A percentile compares a stretch with the other conserved stretches of the same genome.
These are phyloP conservation scores for Anoplopoma fimbria DNA, from an alignment of 2,113 vertebrate species.

Conservation along the genomic window DNA sequence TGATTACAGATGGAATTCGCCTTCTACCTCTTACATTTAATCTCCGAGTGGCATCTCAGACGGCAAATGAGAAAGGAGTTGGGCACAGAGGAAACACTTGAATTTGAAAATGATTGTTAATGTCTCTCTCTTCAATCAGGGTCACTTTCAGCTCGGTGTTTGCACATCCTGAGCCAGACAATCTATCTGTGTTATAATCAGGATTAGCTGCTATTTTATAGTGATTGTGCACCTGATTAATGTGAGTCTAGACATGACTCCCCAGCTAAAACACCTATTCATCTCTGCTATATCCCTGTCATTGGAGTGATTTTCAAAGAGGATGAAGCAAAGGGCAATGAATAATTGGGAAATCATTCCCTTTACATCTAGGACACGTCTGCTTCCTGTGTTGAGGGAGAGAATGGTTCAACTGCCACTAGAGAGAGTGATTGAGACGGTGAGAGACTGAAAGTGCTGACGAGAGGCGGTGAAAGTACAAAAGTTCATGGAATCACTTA, in stretches of 20 bases:
- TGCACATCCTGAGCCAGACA: slow-evolving; percentile 33
- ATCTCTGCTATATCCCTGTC: slow-evolving; percentile 28
- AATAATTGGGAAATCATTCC: slow-evolving; percentile 55
- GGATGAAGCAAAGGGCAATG: slow-evolving; percentile 4
- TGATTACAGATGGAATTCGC: slow-evolving; percentile 69
- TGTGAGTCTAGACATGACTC: slow-evolving; percentile 33
- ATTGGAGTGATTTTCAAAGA: slow-evolving; percentile 17
- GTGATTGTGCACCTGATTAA: slow-evolving; percentile 58
- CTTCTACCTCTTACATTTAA: slow-evolving; percentile 55
- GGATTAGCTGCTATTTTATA: slow-evolving; percentile 46
- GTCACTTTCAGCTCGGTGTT: slow-evolving; percentile 40
- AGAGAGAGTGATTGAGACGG: slow-evolving; percentile 15
- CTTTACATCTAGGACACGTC: slow-evolving; percentile 27
- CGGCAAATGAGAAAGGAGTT: slow-evolving; percentile 62
- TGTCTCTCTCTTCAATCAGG: slow-evolving; percentile 34
- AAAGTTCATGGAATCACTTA: slow-evolving; percentile 69
- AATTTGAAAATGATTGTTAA: slow-evolving; percentile 51
- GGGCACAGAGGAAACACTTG: slow-evolving; percentile 61
- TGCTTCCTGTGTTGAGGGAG: slow-evolving; percentile 20
- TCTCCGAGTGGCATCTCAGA: slow-evolving; percentile 60
- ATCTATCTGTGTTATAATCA: slow-evolving; percentile 41
- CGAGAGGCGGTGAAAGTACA: slow-evolving; percentile 13
- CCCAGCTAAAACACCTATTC: slow-evolving; percentile 31
- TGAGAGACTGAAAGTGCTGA: slow-evolving; percentile 28
- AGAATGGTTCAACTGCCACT: slow-evolving; percentile 12